Evolutionary conservation across 2,888 invertebrate species (phyloP).

Genomic region (Pseudococcus longispinus): DNA sequence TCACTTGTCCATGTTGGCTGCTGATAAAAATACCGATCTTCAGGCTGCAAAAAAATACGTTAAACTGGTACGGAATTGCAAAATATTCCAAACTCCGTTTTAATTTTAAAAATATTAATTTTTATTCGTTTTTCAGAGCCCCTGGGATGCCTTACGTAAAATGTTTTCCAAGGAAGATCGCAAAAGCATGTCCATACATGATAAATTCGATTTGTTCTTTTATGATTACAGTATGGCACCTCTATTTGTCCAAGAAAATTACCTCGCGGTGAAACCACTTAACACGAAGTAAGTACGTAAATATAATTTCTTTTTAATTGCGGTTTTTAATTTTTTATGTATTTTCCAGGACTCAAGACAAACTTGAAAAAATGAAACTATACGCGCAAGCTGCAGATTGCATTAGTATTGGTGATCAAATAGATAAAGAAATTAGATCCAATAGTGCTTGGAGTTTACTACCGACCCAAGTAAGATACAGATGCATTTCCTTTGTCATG

Average conservation of each 20-base stretch:
- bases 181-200: constrained; percentile 77
- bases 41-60: constrained; percentile 79
- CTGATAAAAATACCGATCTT: constrained; percentile 69
- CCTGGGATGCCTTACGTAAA: constrained; percentile 90
- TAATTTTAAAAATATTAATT: not conserved
- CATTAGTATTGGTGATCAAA: constrained; percentile 83
- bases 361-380: constrained; percentile 70
- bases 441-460: constrained; percentile 86
- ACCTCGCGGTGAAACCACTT: constrained; percentile 79
- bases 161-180: constrained; percentile 85
- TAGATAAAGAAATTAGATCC: constrained; percentile 81
- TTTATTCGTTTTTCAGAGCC: constrained; percentile 69
- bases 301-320: not conserved
- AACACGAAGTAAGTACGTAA: constrained; percentile 62
- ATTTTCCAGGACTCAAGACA: constrained; percentile 57
- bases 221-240: constrained; percentile 96
- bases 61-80: constrained; percentile 69
- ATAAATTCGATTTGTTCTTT: constrained; percentile 92
- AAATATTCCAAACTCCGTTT: not conserved
- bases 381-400: constrained; percentile 84
- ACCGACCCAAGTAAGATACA: constrained; percentile 68
- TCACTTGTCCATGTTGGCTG: constrained; percentile 76
- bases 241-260: constrained; percentile 98
- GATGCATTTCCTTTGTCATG: not conserved
- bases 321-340: not conserved